Percentiles rank a stretch among this genome's conserved stretches.
phyloP scores from a whole-genome alignment of 1,140 invertebrate species.

The Diachasmimorpha longicaudata region DNA sequence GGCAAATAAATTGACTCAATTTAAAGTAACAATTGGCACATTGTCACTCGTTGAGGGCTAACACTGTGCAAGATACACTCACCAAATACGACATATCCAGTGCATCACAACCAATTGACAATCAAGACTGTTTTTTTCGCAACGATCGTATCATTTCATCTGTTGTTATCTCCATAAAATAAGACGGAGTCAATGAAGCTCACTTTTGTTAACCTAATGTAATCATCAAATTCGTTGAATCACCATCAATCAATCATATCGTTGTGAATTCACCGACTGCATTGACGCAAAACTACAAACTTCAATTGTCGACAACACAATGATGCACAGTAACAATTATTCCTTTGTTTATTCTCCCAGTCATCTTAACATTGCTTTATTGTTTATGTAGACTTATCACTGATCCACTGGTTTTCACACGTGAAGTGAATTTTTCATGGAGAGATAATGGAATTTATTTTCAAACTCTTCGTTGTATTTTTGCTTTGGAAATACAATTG shows the following conservation, averaged over 20 bases:
- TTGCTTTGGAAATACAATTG: neutral
- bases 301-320: neutral
- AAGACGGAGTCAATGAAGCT: neutral
- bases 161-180: neutral
- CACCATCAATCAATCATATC: neutral
- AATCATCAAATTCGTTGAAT: neutral
- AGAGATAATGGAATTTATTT: neutral
- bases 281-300: neutral
- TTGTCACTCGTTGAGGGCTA: neutral
- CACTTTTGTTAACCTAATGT: neutral
- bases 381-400: neutral
- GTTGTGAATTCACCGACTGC: neutral
- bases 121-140: conserved; percentile 18
- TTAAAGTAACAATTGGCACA: conserved; percentile 7
- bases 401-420: neutral
- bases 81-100: conserved; percentile 46
- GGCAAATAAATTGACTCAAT: neutral
- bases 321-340: neutral
- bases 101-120: conserved; percentile 27
- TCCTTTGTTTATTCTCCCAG: neutral
- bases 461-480: neutral
- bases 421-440: neutral
- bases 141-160: conserved; percentile 5
- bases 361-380: neutral
- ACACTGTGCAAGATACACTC: conserved; percentile 18